Conservation (phyloP, 2,113 vertebrate genomes). For the Callocephalon fimbriatum region DNA sequence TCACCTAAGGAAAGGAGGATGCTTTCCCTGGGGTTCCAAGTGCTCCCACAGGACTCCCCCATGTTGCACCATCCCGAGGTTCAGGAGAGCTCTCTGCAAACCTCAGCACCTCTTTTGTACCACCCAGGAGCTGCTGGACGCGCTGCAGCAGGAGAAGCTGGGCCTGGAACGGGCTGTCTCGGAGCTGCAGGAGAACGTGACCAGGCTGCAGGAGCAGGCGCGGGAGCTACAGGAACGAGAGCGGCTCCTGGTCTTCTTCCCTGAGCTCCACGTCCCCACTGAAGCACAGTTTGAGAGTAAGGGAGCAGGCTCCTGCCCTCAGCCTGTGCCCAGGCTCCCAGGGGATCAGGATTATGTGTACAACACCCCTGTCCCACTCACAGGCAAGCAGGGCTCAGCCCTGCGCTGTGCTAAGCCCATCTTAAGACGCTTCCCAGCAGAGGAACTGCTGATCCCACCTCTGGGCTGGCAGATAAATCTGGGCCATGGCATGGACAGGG, state of each 20-base stretch:
- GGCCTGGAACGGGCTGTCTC: slow-evolving; percentile 63
- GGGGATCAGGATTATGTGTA: not conserved
- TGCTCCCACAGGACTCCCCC: not conserved
- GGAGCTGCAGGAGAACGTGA: slow-evolving; percentile 65
- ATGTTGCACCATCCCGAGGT: fast-evolving
- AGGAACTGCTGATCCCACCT: not conserved
- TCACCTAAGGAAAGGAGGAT: not conserved
- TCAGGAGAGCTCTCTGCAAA: not conserved
- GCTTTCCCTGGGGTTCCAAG: not conserved
- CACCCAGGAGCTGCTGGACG: slow-evolving; percentile 73
- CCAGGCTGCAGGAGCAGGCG: slow-evolving; percentile 67
- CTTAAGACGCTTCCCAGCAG: fast-evolving
- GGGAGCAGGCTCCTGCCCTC: not conserved
- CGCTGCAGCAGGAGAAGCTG: slow-evolving; percentile 79
- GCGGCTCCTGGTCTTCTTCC: slow-evolving; percentile 88
- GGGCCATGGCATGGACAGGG: not conserved
- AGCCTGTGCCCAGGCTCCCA: not conserved
- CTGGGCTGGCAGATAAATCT: not conserved
- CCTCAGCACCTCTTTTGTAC: not conserved
- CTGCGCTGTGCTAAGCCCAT: not conserved
- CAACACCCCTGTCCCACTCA: not conserved
- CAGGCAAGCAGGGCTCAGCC: not conserved
- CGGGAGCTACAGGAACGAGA: slow-evolving; percentile 79
- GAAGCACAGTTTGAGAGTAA: slow-evolving; percentile 83
- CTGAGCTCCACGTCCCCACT: slow-evolving; percentile 80